Conservation (phyloP, 2,888 invertebrate genomes). For the Cephus rjabovi region DNA sequence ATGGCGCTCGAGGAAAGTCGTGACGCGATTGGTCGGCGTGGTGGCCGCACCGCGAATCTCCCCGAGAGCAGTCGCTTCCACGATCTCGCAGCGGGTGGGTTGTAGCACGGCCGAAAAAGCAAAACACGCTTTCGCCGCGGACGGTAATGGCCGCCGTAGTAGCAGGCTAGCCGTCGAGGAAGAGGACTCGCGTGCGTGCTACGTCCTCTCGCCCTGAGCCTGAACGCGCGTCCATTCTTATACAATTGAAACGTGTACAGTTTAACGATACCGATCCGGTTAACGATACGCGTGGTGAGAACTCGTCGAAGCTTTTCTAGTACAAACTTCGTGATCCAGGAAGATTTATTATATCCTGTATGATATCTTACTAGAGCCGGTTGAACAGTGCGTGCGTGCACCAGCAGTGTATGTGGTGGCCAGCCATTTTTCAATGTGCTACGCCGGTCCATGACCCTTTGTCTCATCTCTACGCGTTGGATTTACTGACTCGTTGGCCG, state of each 20-base stretch:
- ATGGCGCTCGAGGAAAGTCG: conserved; percentile 47
- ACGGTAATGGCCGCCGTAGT: conserved; percentile 42
- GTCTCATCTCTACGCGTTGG: conserved; percentile 25
- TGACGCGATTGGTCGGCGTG: conserved; percentile 46
- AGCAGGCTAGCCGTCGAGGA: conserved; percentile 25
- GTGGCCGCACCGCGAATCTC: conserved; percentile 47
- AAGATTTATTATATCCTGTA: neutral
- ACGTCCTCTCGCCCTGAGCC: neutral
- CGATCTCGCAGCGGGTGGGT: conserved; percentile 41
- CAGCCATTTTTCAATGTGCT: conserved; percentile 45
- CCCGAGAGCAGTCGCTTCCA: conserved; percentile 46
- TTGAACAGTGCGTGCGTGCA: conserved; percentile 42
- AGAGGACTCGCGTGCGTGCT: neutral
- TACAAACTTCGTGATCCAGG: neutral
- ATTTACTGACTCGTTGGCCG: conserved; percentile 26
- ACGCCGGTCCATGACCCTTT: conserved; percentile 32
- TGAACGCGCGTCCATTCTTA: neutral
- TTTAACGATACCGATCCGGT: neutral
- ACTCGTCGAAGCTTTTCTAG: neutral
- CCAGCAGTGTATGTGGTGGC: conserved; percentile 42
- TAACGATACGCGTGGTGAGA: neutral
- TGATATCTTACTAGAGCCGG: conserved; percentile 18
- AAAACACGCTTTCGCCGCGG: conserved; percentile 16
- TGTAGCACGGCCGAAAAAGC: conserved; percentile 21
- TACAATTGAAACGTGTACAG: neutral